A percentile compares a stretch with the other conserved stretches of the same genome.
phyloP scores from a whole-genome alignment of 2,113 vertebrate species.

The Bos javanicus region DNA sequence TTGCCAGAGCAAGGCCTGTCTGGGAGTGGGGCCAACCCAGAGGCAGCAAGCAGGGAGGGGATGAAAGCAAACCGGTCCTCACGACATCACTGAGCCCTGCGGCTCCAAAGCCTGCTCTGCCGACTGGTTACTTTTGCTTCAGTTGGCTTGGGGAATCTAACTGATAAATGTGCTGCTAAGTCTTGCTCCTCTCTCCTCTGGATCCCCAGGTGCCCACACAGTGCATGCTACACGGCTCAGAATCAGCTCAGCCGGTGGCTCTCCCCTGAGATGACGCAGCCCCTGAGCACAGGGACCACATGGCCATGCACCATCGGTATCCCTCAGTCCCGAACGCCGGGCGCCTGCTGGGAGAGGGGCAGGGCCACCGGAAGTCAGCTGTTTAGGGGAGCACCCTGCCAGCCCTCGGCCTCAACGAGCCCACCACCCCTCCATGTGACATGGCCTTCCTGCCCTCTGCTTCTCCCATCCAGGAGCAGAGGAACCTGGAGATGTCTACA shows the following conservation, averaged over 20 bases:
- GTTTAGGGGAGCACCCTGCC: neutral
- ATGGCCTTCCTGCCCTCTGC: neutral
- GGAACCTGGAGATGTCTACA: neutral
- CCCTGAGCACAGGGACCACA: neutral
- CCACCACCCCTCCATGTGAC: no score
- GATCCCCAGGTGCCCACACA: neutral
- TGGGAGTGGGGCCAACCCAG: neutral
- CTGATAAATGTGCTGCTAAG: neutral
- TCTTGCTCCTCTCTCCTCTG: neutral
- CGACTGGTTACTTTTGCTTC: neutral
- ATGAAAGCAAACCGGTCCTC: neutral
- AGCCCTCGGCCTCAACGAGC: neutral
- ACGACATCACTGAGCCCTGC: neutral
- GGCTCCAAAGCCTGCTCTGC: neutral
- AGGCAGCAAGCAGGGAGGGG: neutral
- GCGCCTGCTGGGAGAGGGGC: neutral
- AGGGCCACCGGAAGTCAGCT: neutral
- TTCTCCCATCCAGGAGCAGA: neutral
- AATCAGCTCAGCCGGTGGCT: neutral
- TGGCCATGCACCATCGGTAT: fast-evolving
- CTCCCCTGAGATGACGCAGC: neutral
- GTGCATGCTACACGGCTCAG: neutral
- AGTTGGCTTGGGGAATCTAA: neutral
- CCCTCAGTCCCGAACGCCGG: neutral
- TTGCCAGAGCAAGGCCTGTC: neutral